These are phyloP conservation scores for Haliaeetus leucogaster DNA, from an alignment of 2,113 vertebrate genomes.

Conservation along the genomic window DNA sequence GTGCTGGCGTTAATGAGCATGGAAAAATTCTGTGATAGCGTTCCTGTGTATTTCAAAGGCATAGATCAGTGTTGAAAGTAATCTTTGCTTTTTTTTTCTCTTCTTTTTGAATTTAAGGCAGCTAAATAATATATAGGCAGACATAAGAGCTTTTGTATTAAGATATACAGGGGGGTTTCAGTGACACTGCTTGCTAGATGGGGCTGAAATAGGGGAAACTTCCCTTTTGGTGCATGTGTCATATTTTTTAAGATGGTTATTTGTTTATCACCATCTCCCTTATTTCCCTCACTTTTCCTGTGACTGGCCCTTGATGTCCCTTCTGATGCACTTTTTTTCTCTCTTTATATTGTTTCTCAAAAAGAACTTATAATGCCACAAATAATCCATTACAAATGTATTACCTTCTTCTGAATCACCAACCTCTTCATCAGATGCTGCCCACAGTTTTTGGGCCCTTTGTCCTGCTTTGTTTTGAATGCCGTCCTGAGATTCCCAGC, in stretches of 20 bases:
- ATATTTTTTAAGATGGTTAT: neutral
- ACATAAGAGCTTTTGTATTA: neutral
- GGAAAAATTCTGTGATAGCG: neutral
- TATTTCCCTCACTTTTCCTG: neutral
- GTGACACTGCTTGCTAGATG: neutral
- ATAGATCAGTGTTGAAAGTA: neutral
- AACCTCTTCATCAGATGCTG: neutral
- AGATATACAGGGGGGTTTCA: neutral
- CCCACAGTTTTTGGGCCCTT: neutral
- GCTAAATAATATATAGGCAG: neutral
- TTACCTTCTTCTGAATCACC: neutral
- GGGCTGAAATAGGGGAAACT: neutral
- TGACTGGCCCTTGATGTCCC: neutral
- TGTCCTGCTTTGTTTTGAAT: neutral
- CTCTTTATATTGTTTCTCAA: neutral
- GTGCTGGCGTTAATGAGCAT: neutral
- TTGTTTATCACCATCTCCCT: neutral
- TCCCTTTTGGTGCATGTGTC: neutral
- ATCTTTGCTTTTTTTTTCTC: neutral
- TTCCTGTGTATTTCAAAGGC: neutral
- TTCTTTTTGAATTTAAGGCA: neutral
- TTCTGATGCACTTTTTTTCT: neutral
- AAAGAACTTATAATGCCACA: neutral
- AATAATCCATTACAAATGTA: neutral
- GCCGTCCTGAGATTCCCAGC: neutral